Percentiles rank a stretch among this genome's conserved stretches.
Conservation (phyloP, 1,140 invertebrate species). For the Diabrotica virgifera region DNA sequence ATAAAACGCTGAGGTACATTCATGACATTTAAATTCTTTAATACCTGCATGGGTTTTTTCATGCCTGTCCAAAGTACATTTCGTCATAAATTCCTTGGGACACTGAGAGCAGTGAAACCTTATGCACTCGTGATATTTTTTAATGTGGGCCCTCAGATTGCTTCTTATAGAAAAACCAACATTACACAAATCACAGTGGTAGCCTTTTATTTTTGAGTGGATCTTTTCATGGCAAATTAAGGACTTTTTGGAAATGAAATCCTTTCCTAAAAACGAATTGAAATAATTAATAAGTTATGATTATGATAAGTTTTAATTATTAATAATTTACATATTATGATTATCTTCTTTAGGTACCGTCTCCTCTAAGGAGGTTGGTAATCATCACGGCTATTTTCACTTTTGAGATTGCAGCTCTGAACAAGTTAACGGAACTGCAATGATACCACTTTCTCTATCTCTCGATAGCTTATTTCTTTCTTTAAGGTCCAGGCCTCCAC, state of each 20-base stretch:
- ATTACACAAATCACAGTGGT: conserved; percentile 29
- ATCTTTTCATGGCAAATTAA: conserved; percentile 36
- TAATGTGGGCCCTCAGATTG: conserved; percentile 31
- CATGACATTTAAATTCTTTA: conserved; percentile 31
- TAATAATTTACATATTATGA: too few species aligned
- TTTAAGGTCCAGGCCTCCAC: too few species aligned
- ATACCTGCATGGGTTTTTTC: conserved; percentile 32
- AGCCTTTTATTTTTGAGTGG: conserved; percentile 28
- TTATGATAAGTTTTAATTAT: too few species aligned
- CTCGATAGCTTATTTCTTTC: too few species aligned
- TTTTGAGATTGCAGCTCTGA: too few species aligned
- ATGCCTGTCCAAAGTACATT: conserved; percentile 31
- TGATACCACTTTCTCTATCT: too few species aligned
- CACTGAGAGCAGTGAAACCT: conserved; percentile 34
- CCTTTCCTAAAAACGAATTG: conserved; percentile 24
- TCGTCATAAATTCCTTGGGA: conserved; percentile 26
- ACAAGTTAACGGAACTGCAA: too few species aligned
- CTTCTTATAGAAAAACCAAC: conserved; percentile 31
- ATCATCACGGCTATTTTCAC: too few species aligned
- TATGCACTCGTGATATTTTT: conserved; percentile 32
- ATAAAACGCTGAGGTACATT: conserved; percentile 31
- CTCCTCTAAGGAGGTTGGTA: too few species aligned
- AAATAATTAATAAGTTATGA: background rate
- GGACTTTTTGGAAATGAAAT: conserved; percentile 31
- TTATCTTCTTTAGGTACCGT: too few species aligned